These are phyloP conservation scores for Corapipo altera DNA, from an alignment of 2,113 vertebrate genomes.

Conservation along the genomic window DNA sequence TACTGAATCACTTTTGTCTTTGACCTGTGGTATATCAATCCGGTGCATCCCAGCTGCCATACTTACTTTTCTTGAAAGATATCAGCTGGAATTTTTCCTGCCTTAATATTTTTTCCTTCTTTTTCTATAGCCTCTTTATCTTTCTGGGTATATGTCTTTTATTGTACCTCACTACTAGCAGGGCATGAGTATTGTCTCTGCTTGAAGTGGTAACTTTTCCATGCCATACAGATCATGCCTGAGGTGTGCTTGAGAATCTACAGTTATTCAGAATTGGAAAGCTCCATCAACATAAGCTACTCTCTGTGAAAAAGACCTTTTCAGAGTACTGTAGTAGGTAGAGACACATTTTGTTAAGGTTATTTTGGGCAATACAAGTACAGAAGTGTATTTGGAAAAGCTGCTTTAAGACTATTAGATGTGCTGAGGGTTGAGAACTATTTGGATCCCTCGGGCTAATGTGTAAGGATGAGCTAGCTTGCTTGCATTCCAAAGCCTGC, in stretches of 20 bases:
- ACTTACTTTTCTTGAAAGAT: not conserved
- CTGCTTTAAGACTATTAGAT: not conserved
- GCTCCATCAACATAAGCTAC: not conserved
- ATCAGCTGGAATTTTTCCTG: not conserved
- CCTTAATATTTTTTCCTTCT: not conserved
- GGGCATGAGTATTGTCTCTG: not conserved
- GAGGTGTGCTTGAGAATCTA: not conserved
- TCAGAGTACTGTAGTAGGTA: not conserved
- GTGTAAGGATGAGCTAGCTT: not conserved
- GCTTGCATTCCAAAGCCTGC: not conserved
- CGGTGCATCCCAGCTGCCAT: not conserved
- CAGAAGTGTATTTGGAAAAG: not conserved
- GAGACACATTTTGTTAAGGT: not conserved
- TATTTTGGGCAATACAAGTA: not conserved
- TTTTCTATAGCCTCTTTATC: not conserved
- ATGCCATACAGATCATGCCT: not conserved
- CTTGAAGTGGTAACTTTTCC: not conserved
- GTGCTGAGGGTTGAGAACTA: not conserved
- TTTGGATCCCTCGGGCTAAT: not conserved
- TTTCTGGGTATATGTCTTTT: not conserved
- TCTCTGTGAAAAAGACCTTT: not conserved
- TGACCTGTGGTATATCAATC: not conserved
- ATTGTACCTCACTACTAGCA: not conserved
- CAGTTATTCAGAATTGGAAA: not conserved
- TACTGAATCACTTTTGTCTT: not conserved